Base-by-base conservation (phyloP, 2,113 vertebrate genomes). In the Phrynosoma blainvillii region DNA sequence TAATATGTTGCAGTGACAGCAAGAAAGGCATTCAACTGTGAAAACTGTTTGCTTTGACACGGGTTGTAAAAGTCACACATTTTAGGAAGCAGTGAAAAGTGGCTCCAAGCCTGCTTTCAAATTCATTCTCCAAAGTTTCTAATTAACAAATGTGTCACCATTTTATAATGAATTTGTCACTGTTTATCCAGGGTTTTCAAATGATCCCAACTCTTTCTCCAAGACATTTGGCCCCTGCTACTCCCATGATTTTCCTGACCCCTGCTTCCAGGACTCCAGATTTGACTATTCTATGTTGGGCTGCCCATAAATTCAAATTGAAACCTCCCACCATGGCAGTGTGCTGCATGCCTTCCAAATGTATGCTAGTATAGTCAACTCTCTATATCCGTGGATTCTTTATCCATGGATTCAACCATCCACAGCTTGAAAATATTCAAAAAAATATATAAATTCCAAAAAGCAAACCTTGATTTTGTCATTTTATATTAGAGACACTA, bases 21-120 rank as follows among this genome's bases (percentile, higher is more conserved):
- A 77, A 54, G 74, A 88, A 83, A 88, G 42, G 42, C n/a, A 56
- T 59, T 52, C 81, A 84, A 42, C 87, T 78, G 11, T 77, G 47
- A 78, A 75, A 84, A 70, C 74, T 56, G 11, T 68, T 36, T 77
- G 9, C 76, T 52, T 27, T 56, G 47, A 77, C 42, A 84, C 16
- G 30, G 40, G 32, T 70, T 71, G 21, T 59, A 79, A 80, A 80
- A 87, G 42, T 25, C 25, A 36, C 10, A 70, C 47, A 71, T 56
- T 74, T 81, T 40, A 79, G 42, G 11, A 36, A 59, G 25, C 47
- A 23, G 85, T 59, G 36, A 59, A 8, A 79, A 52, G 30, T 14
- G 59, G 47, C 36, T 79, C 32, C 40, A 11, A 70, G 25, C 32
- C 56, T 42, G 27, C 23, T 23, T 68, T 82, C 36, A 70, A 23